Base-by-base conservation (phyloP, 2,797 vertebrate genomes). In the Typhlichthys eigenmanni region DNA sequence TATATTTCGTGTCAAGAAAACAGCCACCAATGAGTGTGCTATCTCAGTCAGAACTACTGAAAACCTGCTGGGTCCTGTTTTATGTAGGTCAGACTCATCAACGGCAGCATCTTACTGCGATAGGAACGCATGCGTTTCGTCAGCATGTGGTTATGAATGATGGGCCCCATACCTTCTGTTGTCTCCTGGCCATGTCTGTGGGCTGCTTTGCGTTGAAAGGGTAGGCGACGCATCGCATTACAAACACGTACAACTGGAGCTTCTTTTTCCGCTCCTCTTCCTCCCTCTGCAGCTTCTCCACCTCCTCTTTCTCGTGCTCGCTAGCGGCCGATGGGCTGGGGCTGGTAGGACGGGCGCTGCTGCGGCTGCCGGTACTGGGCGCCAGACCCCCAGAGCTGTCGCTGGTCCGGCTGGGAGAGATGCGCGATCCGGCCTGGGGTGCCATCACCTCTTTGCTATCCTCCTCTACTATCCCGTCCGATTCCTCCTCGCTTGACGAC, bases 191-290 rank as follows among this genome's bases (percentile, higher is more conserved):
- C 97, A 98, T 99, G 81, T 99, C 97, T 62, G 97, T 99, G 83
- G 97, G 97, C 88, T 99, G 97, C 83, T 98, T 98, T 80, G 97
- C 97, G 65, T 99, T 99, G 92, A 99, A 98, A 59, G 97, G 97
- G 79, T 99, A 97, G 67, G 97, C 97, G 88, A 99, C 76, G 93
- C 96, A 98, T 77, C 97, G 94, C 97, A 98, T 97, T 76, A 98
- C 96, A 90, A 99, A 99, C 81, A 98, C 97, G 71, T 98, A 98
- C 59, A 99, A 89, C 92, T 99, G 97, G 89, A 99, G 95, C 89
- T 95, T 96, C 94, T 94, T 97, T 78, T 99, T 98, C 65, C 96
- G 93, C 68, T 99, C 97, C 56, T 98, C 97, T 68, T 99, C 97
- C 76, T 98, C 96, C 72, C 93, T 92, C 88, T 98, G 97, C 93